Percentiles rank a stretch among this genome's conserved stretches.
Evolutionary conservation across 2,797 vertebrate species (phyloP).

Genomic region (Spinibarbus caldwelli): DNA sequence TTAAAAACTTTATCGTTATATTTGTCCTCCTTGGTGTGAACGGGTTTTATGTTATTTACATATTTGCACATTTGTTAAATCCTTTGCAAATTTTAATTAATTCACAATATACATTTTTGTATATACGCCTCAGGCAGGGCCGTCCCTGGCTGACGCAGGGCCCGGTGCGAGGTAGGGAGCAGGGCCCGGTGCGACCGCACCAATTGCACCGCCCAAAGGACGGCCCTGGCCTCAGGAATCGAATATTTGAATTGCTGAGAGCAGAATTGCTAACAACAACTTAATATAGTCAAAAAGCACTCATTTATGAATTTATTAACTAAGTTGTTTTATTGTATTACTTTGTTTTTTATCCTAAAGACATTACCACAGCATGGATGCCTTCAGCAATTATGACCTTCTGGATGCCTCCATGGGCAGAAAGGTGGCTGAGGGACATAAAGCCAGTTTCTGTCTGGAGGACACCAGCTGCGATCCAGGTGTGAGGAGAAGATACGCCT

Average conservation of each 20-base stretch:
- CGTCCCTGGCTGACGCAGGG: too few species aligned
- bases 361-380: constrained; percentile 87
- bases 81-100: background rate
- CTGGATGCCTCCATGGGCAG: constrained; percentile 73
- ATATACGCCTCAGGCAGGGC: background rate
- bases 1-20: background rate
- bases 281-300: background rate
- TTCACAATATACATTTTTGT: background rate
- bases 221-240: too few species aligned
- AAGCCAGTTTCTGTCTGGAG: constrained; percentile 86
- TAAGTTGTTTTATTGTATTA: background rate
- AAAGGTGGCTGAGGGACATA: constrained; percentile 84
- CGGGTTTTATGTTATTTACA: background rate
- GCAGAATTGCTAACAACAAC: too few species aligned
- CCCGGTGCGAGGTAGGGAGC: too few species aligned
- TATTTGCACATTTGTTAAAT: background rate
- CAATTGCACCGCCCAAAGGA: too few species aligned
- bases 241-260: too few species aligned
- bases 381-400: constrained; percentile 84
- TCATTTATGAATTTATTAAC: background rate
- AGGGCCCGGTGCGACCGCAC: too few species aligned
- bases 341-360: constrained; percentile 57
- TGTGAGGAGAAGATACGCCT: constrained; percentile 78
- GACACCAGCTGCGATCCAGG: constrained; percentile 82
- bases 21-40: background rate